Evolutionary conservation across 2,888 invertebrate genomes (phyloP), one percentile per base, ranked within the genome.

Genomic region (Morinoia aosen): DNA sequence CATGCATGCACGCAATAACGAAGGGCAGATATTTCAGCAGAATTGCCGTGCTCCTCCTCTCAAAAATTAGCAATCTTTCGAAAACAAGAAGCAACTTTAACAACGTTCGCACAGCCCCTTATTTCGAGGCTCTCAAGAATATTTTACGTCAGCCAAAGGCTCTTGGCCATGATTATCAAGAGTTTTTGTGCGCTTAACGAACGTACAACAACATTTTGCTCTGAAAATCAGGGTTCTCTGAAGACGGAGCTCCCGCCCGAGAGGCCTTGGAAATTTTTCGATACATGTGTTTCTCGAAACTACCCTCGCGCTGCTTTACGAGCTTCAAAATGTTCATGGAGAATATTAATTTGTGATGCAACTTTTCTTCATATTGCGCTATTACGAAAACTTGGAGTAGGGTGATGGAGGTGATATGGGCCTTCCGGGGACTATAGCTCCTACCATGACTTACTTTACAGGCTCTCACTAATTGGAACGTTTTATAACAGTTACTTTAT

Each of bases 61-160:
- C 48, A 93, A 93, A 93, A 93, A 93, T 93, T 93, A 93, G 57
- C 58, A 57, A 56, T 93, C 48, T 57, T 93, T 93, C 93, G 48
- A 57, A 48, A 93, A 93, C 93, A 93, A 93, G 93, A 25, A 56
- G 93, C 25, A 93, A 93, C 57, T 93, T 93, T 93, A 93, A 93
- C 93, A 93, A 93, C 93, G 93, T 93, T 93, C 93, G 57, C 93
- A 93, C 93, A 48, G 93, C 93, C 48, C 93, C 93, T 76, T 93
- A 93, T 93, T 93, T 57, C 48, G 19, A n/a, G 57, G 57, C 93
- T 93, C 93, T 57, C n/a, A 93, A 57, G 57, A 93, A 93, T 93
- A 93, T 93, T 93, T 93, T 93, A 93, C 93, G 93, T 93, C 57
- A 57, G 57, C 40, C n/a, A 93, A 93, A 93, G 93, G 93, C 93